Base-by-base conservation (phyloP, 2,797 vertebrate genomes). In the Falco cherrug region DNA sequence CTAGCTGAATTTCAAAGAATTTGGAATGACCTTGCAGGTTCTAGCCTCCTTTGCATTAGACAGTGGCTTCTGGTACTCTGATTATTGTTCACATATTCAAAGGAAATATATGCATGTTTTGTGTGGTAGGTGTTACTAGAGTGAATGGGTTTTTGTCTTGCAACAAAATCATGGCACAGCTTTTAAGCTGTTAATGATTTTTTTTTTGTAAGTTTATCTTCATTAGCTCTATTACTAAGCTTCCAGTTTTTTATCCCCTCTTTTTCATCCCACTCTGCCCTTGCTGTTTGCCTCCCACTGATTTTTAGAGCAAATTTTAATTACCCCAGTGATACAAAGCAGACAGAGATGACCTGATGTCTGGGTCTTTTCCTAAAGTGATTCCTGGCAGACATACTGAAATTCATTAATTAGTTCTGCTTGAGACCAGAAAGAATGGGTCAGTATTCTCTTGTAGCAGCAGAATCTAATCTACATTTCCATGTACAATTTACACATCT, bases 301-400 rank as follows among this genome's bases (percentile, higher is more conserved):
- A 91, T 92, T 96, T 94, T 95, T 91, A 85, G 92, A 92, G 89
- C 65, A 89, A 97, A 95, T 95, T 85, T 95, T 97, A 95, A 96
- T 96, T 97, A 93, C 90, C 82, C 92, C 75, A 91, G 73, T 93
- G 93, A 92, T 95, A 92, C 90, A 97, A 93, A 97, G 92, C 95
- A 96, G 94, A 95, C 96, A 95, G 88, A 93, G 94, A 97, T 96
- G 94, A 95, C 94, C 96, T 97, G 93, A 95, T 94, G 93, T 96
- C 95, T 95, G 94, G 84, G 91, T 71, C 94, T 94, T 92, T 97
- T 95, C 87, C 95, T 95, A 48, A 95, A 97, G 87, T 94, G 93
- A 90, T 94, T 96, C 88, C 92, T 97, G 95, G 96, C 95, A 97
- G 95, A 93, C 86, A 39, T 75, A 84, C 90, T 92, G 75, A 95